phyloP scores from a whole-genome alignment of 2,797 vertebrate genomes.

The Cossypha heuglini region DNA sequence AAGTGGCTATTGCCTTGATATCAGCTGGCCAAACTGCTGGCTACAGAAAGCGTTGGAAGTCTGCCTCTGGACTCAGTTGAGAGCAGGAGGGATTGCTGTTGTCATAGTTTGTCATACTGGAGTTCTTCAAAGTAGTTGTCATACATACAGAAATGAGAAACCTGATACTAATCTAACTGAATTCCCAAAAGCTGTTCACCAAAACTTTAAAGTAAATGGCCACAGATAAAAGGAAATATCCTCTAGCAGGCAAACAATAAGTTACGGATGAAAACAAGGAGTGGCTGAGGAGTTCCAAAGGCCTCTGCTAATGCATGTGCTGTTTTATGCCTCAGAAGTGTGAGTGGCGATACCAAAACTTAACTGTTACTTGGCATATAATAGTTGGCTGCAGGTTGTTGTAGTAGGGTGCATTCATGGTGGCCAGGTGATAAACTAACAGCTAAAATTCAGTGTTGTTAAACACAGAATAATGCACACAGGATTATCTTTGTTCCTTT shows the following conservation, averaged over 20 bases:
- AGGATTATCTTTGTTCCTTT: neutral
- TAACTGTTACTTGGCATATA: neutral
- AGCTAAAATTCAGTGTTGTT: neutral
- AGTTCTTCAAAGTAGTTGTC: neutral
- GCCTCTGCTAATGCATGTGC: neutral
- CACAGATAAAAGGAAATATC: neutral
- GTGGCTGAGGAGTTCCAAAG: neutral
- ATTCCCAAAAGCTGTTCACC: neutral
- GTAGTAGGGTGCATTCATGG: neutral
- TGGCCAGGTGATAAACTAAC: neutral
- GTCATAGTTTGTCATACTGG: neutral
- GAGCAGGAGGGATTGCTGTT: neutral
- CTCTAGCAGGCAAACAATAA: neutral
- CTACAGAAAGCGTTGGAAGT: neutral
- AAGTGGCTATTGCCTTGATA: neutral
- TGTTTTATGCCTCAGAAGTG: neutral
- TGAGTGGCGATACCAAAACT: neutral
- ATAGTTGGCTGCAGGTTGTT: neutral
- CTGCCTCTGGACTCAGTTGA: neutral
- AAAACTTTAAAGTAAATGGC: neutral
- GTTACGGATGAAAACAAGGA: neutral
- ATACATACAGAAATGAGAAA: neutral
- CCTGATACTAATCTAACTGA: neutral
- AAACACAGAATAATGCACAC: neutral
- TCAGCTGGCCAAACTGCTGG: neutral